Conservation (phyloP, 2,888 invertebrate species). For the Molorchus minor region DNA sequence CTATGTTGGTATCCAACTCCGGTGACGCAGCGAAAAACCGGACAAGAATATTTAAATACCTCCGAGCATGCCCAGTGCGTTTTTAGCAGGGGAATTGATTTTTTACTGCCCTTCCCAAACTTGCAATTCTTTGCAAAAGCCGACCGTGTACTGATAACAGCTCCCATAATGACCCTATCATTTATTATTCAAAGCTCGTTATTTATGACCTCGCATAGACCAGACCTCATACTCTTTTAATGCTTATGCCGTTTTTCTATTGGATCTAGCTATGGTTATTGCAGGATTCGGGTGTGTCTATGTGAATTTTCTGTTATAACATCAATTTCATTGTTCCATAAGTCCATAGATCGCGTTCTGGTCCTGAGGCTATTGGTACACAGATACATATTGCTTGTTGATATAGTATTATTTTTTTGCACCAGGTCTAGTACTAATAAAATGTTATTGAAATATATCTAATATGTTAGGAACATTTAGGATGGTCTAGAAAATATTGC, state of each 20-base stretch:
- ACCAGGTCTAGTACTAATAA: too few relatives aligned
- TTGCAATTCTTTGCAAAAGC: conserved; percentile 56
- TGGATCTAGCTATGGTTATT: conserved; percentile 38
- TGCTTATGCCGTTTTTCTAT: conserved; percentile 39
- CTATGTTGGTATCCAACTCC: too few relatives aligned
- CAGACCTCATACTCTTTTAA: conserved; percentile 43
- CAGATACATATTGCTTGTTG: too few relatives aligned
- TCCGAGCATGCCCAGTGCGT: conserved; percentile 50
- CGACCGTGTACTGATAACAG: conserved; percentile 53
- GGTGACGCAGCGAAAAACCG: conserved; percentile 39
- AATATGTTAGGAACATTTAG: too few relatives aligned
- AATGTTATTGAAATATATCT: too few relatives aligned
- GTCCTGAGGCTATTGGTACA: too few relatives aligned
- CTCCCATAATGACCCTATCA: conserved; percentile 54
- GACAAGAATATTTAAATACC: conserved; percentile 47
- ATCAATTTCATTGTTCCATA: too few relatives aligned
- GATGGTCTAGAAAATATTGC: too few relatives aligned
- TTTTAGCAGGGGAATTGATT: conserved; percentile 52
- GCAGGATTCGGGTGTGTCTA: conserved; percentile 34
- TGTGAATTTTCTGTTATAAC: too few relatives aligned
- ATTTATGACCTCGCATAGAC: conserved; percentile 50
- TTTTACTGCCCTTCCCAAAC: conserved; percentile 57
- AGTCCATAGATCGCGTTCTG: too few relatives aligned
- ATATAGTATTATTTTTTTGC: too few relatives aligned
- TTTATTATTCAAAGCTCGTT: conserved; percentile 52